Conservation (phyloP, 2,797 vertebrate species). For the Lates japonicus region DNA sequence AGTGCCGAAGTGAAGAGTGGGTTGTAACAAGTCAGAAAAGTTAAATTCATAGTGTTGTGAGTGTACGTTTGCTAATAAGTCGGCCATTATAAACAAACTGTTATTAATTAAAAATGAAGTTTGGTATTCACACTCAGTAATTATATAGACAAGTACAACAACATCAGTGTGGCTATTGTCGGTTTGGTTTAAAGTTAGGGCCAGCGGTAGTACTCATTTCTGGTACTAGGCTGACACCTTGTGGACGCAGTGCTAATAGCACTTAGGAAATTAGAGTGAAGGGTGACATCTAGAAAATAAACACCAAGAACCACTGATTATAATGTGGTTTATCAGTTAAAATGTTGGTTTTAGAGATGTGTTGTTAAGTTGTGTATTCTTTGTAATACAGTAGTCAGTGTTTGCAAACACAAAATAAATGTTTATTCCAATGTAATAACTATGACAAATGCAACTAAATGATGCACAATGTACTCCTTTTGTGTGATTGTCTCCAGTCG, state of each 20-base stretch:
- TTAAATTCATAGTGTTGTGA: not conserved
- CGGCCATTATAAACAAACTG: not conserved
- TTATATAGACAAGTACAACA: not conserved
- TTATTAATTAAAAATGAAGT: not conserved
- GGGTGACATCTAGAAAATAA: not conserved
- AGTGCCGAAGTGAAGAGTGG: not conserved
- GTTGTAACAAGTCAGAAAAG: not conserved
- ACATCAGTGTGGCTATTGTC: not conserved
- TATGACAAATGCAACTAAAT: not conserved
- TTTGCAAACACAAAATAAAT: not conserved
- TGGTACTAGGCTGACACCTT: constrained; percentile 41
- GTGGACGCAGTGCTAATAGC: constrained; percentile 32
- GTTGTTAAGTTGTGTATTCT: not conserved
- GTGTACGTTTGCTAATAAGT: not conserved
- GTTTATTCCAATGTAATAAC: not conserved
- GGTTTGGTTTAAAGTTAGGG: not conserved
- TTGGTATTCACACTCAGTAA: not conserved
- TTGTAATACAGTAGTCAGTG: not conserved
- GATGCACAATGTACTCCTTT: not conserved
- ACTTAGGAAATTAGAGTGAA: not conserved
- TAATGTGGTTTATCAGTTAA: not conserved
- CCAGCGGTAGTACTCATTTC: not conserved
- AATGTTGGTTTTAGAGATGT: not conserved
- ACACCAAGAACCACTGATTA: not conserved
- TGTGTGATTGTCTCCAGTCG: constrained; percentile 80